A percentile compares a stretch with the other conserved stretches of the same genome.
phyloP scores from a whole-genome alignment of 2,113 vertebrate genomes.

The Uropsilus gracilis region DNA sequence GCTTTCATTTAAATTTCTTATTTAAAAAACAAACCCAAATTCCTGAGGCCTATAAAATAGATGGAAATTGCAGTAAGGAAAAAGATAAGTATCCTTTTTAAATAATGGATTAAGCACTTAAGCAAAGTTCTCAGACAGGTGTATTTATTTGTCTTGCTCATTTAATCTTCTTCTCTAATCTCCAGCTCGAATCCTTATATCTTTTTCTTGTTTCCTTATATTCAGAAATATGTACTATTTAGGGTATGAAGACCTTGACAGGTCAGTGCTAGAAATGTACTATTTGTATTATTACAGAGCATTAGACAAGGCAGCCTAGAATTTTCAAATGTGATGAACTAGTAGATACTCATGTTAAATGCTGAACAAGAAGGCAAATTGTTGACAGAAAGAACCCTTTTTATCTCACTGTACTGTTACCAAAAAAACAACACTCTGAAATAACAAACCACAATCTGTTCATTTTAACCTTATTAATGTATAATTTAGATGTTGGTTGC shows the following conservation, averaged over 20 bases:
- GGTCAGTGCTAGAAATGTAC: background rate
- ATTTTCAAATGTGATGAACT: background rate
- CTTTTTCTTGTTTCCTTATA: constrained; percentile 21
- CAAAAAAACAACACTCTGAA: background rate
- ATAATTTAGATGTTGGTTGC: background rate
- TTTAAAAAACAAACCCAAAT: constrained; percentile 70
- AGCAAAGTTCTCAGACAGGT: constrained; percentile 57
- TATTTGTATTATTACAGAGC: background rate
- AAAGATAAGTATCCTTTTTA: constrained; percentile 71
- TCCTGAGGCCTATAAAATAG: constrained; percentile 51
- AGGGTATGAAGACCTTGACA: background rate
- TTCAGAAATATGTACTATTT: background rate
- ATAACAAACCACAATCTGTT: background rate
- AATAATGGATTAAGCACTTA: constrained; percentile 71
- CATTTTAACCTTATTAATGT: background rate
- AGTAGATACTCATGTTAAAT: background rate
- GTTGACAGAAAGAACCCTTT: background rate
- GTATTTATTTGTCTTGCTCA: constrained; percentile 61
- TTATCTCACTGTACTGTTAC: background rate
- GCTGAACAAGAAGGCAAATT: background rate
- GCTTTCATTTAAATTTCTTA: constrained; percentile 74
- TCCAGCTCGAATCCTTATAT: background rate
- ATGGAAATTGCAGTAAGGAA: constrained; percentile 63
- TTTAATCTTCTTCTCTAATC: constrained; percentile 46
- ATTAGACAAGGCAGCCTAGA: background rate